Conservation (phyloP, 2,113 vertebrate species). For the Antechinus flavipes region DNA sequence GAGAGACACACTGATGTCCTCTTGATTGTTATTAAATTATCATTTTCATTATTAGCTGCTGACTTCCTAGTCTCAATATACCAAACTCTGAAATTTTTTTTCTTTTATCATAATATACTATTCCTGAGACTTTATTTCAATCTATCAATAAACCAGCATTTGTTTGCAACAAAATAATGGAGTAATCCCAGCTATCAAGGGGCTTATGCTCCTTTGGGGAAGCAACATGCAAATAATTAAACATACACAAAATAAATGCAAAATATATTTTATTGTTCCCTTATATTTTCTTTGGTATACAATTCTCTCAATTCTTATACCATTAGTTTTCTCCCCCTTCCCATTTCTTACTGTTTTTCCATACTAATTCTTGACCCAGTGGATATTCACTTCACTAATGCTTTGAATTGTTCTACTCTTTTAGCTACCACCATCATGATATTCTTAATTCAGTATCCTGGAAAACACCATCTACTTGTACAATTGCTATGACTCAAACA, state of each 20-base stretch:
- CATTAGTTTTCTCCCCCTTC: background rate
- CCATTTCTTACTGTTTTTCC: too few relatives aligned
- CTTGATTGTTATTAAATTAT: background rate
- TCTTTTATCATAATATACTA: background rate
- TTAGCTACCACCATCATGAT: too few relatives aligned
- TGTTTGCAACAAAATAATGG: background rate
- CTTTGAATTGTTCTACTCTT: too few relatives aligned
- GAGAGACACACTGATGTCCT: background rate
- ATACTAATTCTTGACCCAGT: too few relatives aligned
- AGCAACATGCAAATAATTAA: background rate
- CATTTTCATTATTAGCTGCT: background rate
- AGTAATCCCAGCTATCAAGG: background rate
- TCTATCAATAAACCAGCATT: background rate
- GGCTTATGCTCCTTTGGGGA: background rate
- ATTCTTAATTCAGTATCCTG: too few relatives aligned
- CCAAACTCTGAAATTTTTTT: background rate
- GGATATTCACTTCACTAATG: too few relatives aligned
- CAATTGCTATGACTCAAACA: too few relatives aligned
- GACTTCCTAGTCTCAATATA: background rate
- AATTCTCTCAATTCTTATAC: background rate
- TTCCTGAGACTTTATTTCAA: background rate
- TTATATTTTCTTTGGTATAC: background rate
- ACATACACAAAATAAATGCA: background rate
- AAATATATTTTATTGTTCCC: background rate
- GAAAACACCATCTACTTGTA: too few relatives aligned